Percentiles rank a stretch among this genome's conserved stretches.
Evolutionary conservation across 2,888 invertebrate genomes (phyloP).

Genomic region (Melinaea menophilus): DNA sequence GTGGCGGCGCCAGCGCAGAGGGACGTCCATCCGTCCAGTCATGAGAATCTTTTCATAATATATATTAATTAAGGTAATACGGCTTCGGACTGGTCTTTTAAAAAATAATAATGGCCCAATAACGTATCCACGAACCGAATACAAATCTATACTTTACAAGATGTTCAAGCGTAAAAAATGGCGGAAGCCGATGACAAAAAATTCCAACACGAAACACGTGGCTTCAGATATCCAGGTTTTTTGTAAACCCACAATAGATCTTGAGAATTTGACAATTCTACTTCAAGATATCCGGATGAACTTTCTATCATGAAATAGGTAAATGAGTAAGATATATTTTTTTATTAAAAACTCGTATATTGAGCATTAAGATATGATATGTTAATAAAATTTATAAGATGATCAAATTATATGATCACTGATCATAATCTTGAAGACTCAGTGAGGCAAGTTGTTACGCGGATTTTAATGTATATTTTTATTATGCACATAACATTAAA

Average conservation of each 20-base stretch:
- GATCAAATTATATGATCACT: neutral
- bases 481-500: conserved; percentile 35
- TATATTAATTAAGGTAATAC: conserved; percentile 3
- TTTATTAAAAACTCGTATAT: too few species aligned
- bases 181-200: conserved; percentile 9
- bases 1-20: conserved; percentile 24
- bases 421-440: conserved; percentile 8
- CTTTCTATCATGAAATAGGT: too few species aligned
- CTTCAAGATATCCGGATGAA: too few species aligned
- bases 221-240: conserved; percentile 5
- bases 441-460: conserved; percentile 20
- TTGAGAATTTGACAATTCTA: too few species aligned
- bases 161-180: neutral
- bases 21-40: conserved; percentile 22
- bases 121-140: neutral
- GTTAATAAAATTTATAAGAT: neutral
- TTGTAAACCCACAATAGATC: neutral
- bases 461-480: conserved; percentile 32
- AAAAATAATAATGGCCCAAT: neutral
- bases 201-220: conserved; percentile 18
- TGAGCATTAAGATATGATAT: too few species aligned
- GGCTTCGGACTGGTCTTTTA: neutral
- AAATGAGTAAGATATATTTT: too few species aligned
- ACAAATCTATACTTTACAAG: conserved; percentile 2
- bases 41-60: conserved; percentile 9